phyloP scores from a whole-genome alignment of 2,113 vertebrate genomes.

The Anolis carolinensis region DNA sequence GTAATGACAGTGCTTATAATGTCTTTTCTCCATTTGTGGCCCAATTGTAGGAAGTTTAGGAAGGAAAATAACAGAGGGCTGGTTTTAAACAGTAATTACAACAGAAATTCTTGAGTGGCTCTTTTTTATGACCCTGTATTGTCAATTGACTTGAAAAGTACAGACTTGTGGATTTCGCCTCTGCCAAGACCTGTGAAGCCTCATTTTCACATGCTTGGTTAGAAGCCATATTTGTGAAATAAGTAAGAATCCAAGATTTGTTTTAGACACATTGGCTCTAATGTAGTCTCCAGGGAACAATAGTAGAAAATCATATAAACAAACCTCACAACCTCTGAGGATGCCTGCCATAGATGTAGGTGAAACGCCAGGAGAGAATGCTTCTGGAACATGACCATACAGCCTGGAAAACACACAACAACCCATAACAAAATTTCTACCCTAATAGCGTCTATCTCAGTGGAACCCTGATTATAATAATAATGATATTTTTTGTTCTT shows the following conservation, averaged over 20 bases:
- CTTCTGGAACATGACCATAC: too few relatives aligned
- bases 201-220: not conserved
- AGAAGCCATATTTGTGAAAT: not conserved
- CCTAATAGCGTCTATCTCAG: not conserved
- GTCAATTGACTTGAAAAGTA: not conserved
- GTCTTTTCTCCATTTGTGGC: too few relatives aligned
- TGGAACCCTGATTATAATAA: conserved; percentile 14
- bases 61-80: not conserved
- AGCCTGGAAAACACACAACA: too few relatives aligned
- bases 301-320: not conserved
- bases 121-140: not conserved
- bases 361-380: too few relatives aligned
- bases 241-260: not conserved
- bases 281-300: not conserved
- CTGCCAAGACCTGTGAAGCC: not conserved
- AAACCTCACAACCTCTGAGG: too few relatives aligned
- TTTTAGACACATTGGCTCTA: not conserved
- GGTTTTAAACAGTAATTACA: not conserved
- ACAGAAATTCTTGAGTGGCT: not conserved
- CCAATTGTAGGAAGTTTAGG: not conserved
- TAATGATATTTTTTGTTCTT: conserved; percentile 30
- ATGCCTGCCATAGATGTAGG: too few relatives aligned
- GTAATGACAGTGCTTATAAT: not conserved
- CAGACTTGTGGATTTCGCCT: not conserved
- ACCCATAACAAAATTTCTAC: too few relatives aligned